Conservation (phyloP, 2,888 invertebrate species). For the Augiades crinisus region DNA sequence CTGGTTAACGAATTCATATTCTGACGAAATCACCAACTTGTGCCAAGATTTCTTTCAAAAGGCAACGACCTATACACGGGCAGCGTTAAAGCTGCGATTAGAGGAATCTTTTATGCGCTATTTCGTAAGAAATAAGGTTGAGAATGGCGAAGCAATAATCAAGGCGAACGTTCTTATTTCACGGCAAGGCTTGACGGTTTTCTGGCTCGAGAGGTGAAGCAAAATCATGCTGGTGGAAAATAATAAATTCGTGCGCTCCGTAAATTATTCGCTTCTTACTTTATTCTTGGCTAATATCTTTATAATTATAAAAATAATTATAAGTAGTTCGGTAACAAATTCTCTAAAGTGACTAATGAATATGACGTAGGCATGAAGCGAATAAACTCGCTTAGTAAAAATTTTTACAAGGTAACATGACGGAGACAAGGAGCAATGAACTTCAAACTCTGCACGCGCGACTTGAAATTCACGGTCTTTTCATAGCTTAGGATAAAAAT, state of each 20-base stretch:
- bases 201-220: constrained; percentile 50
- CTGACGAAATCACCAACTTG: constrained; percentile 66
- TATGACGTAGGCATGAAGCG: constrained; percentile 6
- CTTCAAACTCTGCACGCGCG: constrained; percentile 38
- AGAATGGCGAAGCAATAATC: constrained; percentile 29
- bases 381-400: constrained; percentile 28
- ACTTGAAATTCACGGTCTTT: constrained; percentile 35
- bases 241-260: constrained; percentile 41
- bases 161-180: constrained; percentile 19
- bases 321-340: too few species aligned
- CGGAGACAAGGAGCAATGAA: constrained; percentile 38
- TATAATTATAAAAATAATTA: constrained; percentile 14
- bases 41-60: constrained; percentile 74
- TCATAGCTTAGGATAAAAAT: neutral
- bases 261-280: constrained; percentile 26
- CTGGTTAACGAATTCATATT: constrained; percentile 66
- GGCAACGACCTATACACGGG: constrained; percentile 66
- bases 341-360: neutral
- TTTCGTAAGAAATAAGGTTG: constrained; percentile 32
- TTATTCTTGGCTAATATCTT: constrained; percentile 22
- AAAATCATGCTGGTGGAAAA: constrained; percentile 41
- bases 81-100: constrained; percentile 37
- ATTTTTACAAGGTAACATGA: constrained; percentile 20
- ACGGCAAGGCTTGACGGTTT: constrained; percentile 44
- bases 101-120: constrained; percentile 31